Evolutionary conservation across 1,140 invertebrate genomes (phyloP).

Genomic region (Ostrea denselamellosa): DNA sequence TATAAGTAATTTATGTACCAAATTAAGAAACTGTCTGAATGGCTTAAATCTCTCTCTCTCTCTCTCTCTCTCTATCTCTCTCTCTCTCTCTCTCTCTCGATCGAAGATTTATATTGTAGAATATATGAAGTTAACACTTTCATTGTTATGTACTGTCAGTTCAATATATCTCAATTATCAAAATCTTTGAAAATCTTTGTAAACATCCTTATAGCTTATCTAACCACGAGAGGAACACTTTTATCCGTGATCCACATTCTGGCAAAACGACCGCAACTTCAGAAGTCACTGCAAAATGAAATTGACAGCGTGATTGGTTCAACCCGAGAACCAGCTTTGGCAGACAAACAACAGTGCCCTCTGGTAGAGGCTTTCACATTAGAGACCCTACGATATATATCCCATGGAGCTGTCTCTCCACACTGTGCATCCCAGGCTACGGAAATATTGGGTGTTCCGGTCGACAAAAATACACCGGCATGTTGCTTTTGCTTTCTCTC

Average conservation of each 20-base stretch:
- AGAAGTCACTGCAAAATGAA: slow-evolving; percentile 39
- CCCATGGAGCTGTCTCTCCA: background rate
- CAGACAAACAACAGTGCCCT: background rate
- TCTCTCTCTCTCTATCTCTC: too few relatives aligned
- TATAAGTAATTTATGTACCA: too few relatives aligned
- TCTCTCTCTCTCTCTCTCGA: too few relatives aligned
- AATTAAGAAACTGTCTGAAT: too few relatives aligned
- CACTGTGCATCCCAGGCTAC: slow-evolving; percentile 15
- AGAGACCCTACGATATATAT: slow-evolving; percentile 31
- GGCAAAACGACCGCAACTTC: background rate
- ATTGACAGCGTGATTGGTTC: slow-evolving; percentile 36
- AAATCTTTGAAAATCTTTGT: too few relatives aligned
- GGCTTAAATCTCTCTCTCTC: too few relatives aligned
- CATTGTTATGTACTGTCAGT: too few relatives aligned
- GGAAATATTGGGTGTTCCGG: background rate
- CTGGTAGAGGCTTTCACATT: background rate
- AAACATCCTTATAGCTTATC: slow-evolving; percentile 21
- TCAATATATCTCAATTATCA: too few relatives aligned
- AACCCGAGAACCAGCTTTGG: slow-evolving; percentile 16
- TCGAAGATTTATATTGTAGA: too few relatives aligned
- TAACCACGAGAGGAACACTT: slow-evolving; percentile 21
- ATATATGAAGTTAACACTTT: too few relatives aligned
- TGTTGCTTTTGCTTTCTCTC: background rate
- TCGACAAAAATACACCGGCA: background rate
- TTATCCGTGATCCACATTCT: slow-evolving; percentile 14